Evolutionary conservation across 1,140 invertebrate genomes (phyloP).

Genomic region (Neodiprion lecontei): DNA sequence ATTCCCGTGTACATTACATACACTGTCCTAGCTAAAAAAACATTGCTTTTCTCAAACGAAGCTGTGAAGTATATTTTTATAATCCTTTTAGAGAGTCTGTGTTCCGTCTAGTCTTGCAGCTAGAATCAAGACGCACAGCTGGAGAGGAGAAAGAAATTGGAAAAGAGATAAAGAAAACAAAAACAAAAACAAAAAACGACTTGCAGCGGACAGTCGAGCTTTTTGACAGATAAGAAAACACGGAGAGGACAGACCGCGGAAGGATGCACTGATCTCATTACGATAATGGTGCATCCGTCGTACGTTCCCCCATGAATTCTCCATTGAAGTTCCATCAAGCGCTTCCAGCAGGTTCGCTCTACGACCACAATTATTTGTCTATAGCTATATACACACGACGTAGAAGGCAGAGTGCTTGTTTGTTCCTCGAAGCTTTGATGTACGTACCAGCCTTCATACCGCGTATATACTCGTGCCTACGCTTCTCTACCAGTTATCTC

Average conservation of each 20-base stretch:
- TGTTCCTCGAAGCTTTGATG: conserved; percentile 1
- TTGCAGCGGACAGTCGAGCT: background rate
- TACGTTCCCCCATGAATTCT: background rate
- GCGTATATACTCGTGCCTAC: background rate
- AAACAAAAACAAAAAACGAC: background rate
- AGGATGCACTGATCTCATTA: conserved; percentile 5
- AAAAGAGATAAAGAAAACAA: background rate
- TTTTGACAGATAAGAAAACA: background rate
- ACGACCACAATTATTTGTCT: conserved; percentile 2
- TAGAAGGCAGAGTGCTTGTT: background rate
- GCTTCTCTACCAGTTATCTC: background rate
- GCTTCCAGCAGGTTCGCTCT: background rate
- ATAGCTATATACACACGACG: background rate
- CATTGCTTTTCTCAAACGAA: too few relatives aligned
- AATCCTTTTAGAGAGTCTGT: too few relatives aligned
- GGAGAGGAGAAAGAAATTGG: background rate
- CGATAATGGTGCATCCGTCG: background rate
- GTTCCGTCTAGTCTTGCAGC: too few relatives aligned
- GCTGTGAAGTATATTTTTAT: too few relatives aligned
- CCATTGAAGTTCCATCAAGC: too few relatives aligned
- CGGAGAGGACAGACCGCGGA: background rate
- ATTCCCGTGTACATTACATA: too few relatives aligned
- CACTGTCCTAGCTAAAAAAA: too few relatives aligned
- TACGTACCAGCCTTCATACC: background rate
- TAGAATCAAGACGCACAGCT: too few relatives aligned